Evolutionary conservation across 2,113 vertebrate genomes (phyloP).

Genomic region (Oncorhynchus clarkii): DNA sequence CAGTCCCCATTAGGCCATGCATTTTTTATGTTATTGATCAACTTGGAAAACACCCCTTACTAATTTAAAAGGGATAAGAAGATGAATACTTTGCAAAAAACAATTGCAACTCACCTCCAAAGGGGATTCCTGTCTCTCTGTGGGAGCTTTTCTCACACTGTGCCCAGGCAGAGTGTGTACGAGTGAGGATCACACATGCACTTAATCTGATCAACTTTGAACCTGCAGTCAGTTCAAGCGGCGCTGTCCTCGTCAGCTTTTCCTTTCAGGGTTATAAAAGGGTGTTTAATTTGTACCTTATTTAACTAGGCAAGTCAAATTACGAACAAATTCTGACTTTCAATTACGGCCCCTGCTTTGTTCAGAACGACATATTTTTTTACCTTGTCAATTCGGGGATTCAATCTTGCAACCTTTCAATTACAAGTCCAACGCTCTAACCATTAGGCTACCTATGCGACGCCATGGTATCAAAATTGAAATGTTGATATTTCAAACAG

Average conservation of each 20-base stretch:
- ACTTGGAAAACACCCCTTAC: background rate
- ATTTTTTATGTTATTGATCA: background rate
- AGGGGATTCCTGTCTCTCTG: background rate
- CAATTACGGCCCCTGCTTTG: no score
- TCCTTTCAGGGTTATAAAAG: background rate
- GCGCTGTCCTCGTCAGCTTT: conserved; percentile 26
- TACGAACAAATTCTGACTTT: background rate
- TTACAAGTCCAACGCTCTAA: no score
- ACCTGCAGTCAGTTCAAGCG: conserved; percentile 33
- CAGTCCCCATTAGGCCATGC: background rate
- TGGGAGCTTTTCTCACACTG: conserved; percentile 10
- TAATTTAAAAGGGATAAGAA: background rate
- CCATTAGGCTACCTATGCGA: background rate
- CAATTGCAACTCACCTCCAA: conserved; percentile 41
- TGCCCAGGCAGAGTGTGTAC: conserved; percentile 1
- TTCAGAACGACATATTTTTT: no score
- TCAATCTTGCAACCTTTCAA: no score
- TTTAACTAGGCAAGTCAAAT: background rate
- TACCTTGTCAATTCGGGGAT: no score
- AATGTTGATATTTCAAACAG: no score
- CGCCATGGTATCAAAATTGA: no score
- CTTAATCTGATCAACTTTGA: conserved; percentile 65
- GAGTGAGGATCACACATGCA: conserved; percentile 34
- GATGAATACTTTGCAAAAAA: background rate
- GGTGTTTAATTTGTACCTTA: no score